Evolutionary conservation across 2,888 invertebrate genomes (phyloP), one percentile per base, ranked within the genome.

Genomic region (Lomographa bimaculata): DNA sequence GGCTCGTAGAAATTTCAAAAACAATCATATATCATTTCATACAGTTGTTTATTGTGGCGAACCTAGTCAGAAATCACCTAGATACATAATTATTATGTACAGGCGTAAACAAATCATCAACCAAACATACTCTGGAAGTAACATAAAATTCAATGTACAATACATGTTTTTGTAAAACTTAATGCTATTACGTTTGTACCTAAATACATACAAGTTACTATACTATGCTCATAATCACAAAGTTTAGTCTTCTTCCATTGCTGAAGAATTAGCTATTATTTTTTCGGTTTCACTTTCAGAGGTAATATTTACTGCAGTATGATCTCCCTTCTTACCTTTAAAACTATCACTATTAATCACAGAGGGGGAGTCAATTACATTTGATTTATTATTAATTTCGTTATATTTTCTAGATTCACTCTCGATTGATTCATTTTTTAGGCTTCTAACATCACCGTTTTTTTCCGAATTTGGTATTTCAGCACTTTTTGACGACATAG

Each of bases 81-180:
- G 27, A 30, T 19, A 35, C 41, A 34, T 40, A 35, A 35, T 17
- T 16, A 25, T 25, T 26, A 36, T 30, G 35, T 41, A 40, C 30
- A 32, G 11, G 27, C 26, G 11, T 25, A 29, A 33, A 29, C 7
- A 12, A 7, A 32, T 25, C 5, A 34, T n/a, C 14, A 32, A 37
- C 33, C n/a, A 23, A 37, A 43, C 24, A 32, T 7, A 23, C 27
- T 27, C 27, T 28, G 10, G 23, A n/a, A 25, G 28, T 12, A 43
- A 43, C 32, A 28, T 33, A 43, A 43, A 36, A 24, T 19, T 19
- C 21, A 27, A 21, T 32, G 21, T 39, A 21, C 20, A 25, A 10
- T 17, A 28, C 14, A 24, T 20, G 9, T 28, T 10, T 10, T 14
- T 28, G 24, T 24, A 34, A 7, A 33, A 28, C 34, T 19, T 37